Conservation (phyloP, 2,797 vertebrate genomes). For the Saguinus oedipus region DNA sequence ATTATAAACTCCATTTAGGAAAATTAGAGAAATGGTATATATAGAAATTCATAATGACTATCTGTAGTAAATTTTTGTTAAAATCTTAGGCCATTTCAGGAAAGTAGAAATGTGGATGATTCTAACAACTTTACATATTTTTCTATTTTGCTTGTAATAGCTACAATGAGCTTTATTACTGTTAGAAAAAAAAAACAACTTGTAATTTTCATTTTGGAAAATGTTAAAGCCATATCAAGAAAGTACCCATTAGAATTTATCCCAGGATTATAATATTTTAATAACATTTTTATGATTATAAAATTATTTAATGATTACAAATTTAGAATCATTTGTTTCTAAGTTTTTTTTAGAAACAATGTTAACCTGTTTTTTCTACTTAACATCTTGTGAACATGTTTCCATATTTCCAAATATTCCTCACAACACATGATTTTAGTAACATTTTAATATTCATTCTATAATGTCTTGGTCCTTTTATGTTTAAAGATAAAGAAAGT, state of each 20-base stretch:
- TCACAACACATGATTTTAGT: neutral
- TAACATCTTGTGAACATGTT: neutral
- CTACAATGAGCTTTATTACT: neutral
- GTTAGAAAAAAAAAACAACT: neutral
- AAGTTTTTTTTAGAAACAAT: too few relatives aligned
- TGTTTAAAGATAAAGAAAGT: neutral
- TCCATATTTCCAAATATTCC: slow-evolving; percentile 25
- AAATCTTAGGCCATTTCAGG: neutral
- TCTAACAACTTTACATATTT: neutral
- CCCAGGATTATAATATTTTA: slow-evolving; percentile 51
- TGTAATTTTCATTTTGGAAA: slow-evolving; percentile 31
- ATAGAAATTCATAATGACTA: neutral
- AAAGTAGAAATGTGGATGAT: neutral
- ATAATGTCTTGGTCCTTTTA: neutral
- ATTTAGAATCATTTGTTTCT: neutral
- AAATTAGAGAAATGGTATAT: neutral
- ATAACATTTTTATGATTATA: slow-evolving; percentile 43
- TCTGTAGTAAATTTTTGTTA: neutral
- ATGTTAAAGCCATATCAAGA: slow-evolving; percentile 45
- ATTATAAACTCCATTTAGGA: neutral
- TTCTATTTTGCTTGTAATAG: neutral
- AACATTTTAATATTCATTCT: neutral
- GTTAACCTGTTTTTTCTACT: neutral
- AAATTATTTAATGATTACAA: slow-evolving; percentile 44
- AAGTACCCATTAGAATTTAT: slow-evolving; percentile 45